Evolutionary conservation across 2,113 vertebrate species (phyloP), one percentile per base, ranked within the genome.

Genomic region (Coracopsis vasa): DNA sequence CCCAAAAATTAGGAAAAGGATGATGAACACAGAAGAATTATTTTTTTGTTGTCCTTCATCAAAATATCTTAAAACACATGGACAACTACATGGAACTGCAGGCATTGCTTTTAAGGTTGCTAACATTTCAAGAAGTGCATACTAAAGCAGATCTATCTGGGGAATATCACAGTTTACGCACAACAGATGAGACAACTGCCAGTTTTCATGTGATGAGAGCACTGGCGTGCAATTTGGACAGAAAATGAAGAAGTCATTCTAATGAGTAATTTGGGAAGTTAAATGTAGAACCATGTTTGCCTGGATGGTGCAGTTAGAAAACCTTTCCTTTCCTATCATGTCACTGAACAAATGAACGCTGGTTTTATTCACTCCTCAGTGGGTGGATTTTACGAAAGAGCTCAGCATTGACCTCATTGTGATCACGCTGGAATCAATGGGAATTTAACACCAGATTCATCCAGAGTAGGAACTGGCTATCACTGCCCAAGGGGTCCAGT

Each of bases 341-440:
- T 27, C 2, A 9, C 31, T n/a, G 45, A 82, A 56, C 53, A 75
- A 94, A 94, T 27, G 77, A 88, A 72, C 2, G 41, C 15, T 39
- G 41, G 16, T 10, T 93, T 86, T 48, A 79, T 54, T 80, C 15
- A 6, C 77, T 39, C 42, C 90, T 79, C 12, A 0, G 31, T 7
- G 31, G 61, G 79, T 8, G 71, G 58, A 17, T 58, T 85, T 75
- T 85, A 44, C 33, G 75, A 3, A 51, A 47, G n/a, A 44, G 41
- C 84, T 81, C 60, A 33, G 80, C 39, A 10, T 1, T 13, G 60
- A 58, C 31, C 27, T 19, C 6, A 56, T 0, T 37, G 53, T 9
- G 16, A 19, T 11, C 2, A 1, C 0, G 0, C 7, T 4, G 13
- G n/a, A 83, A 86, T 25, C 51, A 66, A 12, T 1, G 0, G 51